phyloP scores from a whole-genome alignment of 2,797 vertebrate species.

The Phataginus tetradactyla region DNA sequence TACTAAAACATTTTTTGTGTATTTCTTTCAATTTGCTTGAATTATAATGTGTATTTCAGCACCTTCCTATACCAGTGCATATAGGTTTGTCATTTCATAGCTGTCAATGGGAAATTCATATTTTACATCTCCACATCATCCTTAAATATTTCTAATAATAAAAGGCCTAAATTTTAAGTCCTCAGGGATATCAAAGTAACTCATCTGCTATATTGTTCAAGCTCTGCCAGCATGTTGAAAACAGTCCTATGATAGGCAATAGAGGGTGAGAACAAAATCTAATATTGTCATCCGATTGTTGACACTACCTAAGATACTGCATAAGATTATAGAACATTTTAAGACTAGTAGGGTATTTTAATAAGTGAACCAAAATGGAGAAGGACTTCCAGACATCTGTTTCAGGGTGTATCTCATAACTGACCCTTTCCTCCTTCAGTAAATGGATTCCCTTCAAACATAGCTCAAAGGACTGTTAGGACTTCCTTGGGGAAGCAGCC shows the following conservation, averaged over 20 bases:
- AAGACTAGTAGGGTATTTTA: constrained; percentile 22
- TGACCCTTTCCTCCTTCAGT: constrained; percentile 7
- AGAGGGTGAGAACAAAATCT: background rate
- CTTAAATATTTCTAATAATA: constrained; percentile 72
- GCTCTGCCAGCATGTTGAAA: background rate
- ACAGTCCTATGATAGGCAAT: background rate
- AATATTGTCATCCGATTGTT: background rate
- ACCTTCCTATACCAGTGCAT: background rate
- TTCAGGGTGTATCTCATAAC: constrained; percentile 22
- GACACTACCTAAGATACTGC: background rate
- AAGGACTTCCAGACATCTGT: background rate
- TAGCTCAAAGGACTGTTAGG: background rate
- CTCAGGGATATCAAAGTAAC: constrained; percentile 9
- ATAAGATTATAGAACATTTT: constrained; percentile 34
- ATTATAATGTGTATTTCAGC: constrained; percentile 35
- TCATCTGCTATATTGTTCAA: constrained; percentile 20
- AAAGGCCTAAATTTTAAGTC: constrained; percentile 69
- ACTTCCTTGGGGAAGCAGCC: constrained; percentile 1
- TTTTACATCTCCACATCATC: constrained; percentile 63
- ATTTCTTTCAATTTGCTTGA: constrained; percentile 40
- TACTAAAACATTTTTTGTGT: constrained; percentile 11
- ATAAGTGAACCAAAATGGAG: constrained; percentile 15
- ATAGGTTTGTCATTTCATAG: constrained; percentile 43
- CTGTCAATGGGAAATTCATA: constrained; percentile 57
- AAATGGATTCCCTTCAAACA: background rate